Conservation (phyloP, 2,888 invertebrate genomes). For the Dioctria linearis region DNA sequence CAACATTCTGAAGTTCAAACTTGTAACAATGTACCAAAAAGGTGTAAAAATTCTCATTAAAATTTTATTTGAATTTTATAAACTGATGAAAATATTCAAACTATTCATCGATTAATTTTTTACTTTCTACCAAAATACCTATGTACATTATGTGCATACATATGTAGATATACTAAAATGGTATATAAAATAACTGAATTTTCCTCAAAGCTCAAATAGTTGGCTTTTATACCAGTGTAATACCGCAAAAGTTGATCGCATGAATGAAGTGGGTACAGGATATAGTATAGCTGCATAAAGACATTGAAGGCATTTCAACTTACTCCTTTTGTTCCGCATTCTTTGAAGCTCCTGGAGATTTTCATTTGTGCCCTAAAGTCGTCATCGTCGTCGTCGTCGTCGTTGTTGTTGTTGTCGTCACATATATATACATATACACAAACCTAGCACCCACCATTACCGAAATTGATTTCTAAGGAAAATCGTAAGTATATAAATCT, state of each 20-base stretch:
- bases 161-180: not conserved
- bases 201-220: not conserved
- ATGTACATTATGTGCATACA: too few species aligned
- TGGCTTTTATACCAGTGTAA: not conserved
- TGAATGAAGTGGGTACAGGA: not conserved
- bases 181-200: conserved; percentile 1
- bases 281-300: conserved; percentile 11
- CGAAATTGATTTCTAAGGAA: conserved; percentile 32
- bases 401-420: too few species aligned
- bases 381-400: not conserved
- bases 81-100: too few species aligned
- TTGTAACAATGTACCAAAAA: too few species aligned
- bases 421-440: not conserved
- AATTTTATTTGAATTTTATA: too few species aligned
- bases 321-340: conserved; percentile 18
- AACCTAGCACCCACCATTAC: conserved; percentile 27
- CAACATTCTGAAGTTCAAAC: too few species aligned
- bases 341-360: conserved; percentile 24
- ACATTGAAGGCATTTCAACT: conserved; percentile 4
- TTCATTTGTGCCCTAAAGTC: conserved; percentile 15
- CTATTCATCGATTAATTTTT: too few species aligned
- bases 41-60: too few species aligned
- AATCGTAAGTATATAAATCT: not conserved
- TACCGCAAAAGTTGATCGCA: not conserved
- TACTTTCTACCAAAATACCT: too few species aligned